Base-by-base conservation (phyloP, 2,113 vertebrate genomes). In the Cyanistes caeruleus region DNA sequence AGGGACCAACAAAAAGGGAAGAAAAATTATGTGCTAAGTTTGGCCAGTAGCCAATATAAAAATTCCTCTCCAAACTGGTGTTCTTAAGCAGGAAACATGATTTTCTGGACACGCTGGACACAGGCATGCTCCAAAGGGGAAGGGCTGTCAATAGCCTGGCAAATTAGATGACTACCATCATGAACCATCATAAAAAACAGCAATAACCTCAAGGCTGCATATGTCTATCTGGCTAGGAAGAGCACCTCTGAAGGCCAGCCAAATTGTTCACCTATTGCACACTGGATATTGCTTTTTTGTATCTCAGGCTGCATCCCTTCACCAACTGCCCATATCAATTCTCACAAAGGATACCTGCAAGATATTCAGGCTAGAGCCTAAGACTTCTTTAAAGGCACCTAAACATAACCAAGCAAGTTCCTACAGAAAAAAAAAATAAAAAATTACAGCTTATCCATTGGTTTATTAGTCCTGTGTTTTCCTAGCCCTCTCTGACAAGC, bases 11-110 rank as follows among this genome's bases (percentile, higher is more conserved):
- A 69, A 83, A 90, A 87, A 94, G 72, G 31, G 30, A 84, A 9
- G 68, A 53, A 94, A 78, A 92, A 91, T 60, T 15, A 90, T 92
- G 62, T 72, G 43, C 49, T 80, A 87, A 41, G 20, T 51, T 92
- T 96, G 90, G 94, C 60, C 81, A 80, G 74, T 64, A 63, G 88
- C 95, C 93, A 97, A 56, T 69, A 93, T 41, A 64, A 96, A 95
- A 80, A 89, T 68, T 95, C 30, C 62, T 90, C 90, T 96, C 55
- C 35, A 74, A 48, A 25, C 14, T 44, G 58, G 24, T 70, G 16
- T 65, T 91, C 23, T 69, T 75, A 60, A 77, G 85, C 3, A 35
- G 43, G 15, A 83, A 96, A 69, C 21, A 27, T 13, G 15, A 67
- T 4, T 27, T 91, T 63, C 1, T 1, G 35, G n/a, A 44, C 28